Base-by-base conservation (phyloP, 1,140 invertebrate genomes). In the Amphibalanus amphitrite region DNA sequence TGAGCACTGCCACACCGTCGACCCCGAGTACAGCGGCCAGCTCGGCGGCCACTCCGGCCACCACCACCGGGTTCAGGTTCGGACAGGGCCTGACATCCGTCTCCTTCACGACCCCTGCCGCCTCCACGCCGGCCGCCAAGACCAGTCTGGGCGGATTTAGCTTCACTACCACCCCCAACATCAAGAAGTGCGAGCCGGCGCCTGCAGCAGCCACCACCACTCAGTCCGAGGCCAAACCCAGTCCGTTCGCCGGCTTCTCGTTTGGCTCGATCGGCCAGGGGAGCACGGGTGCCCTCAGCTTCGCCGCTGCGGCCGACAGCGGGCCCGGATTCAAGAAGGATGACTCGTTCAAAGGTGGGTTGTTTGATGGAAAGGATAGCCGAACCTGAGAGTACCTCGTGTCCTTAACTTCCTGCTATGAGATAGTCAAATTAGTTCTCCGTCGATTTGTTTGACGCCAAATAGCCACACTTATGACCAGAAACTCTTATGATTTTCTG, bases 81-180 rank as follows among this genome's bases (percentile, higher is more conserved):
- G 38, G 38, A 1, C 47, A 59, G 47, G 23, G 6, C 15, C 33
- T 38, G 33, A 38, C 33, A 15, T 38, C 33, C 15, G 33, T 4
- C 4, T 38, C 33, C 4, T 38, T 38, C 33, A 38, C 33, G 33
- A 38, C 33, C 15, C 33, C 15, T 4, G 33, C 33, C 33, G n/a
- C 10, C 47, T 13, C 47, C 65, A 67, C 65, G 23, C 23, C 64
- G 26, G 23, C 64, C n/a, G 3, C 65, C 65, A 67, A 26, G 26
- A 28, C 28, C 65, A 67, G 77, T 67, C 75, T 89, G 28, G 88
- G 87, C 71, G 89, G 89, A 28, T 90, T 91, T 76, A 86, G 86
- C 0, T 91, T 91, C 77, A 84, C 79, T 23, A 81, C 82, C 29
- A 81, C 84, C 26, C 89, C 89, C 15, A 83, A 81, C 10, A 82